phyloP scores from a whole-genome alignment of 2,113 vertebrate species.

The Symphodus melops region DNA sequence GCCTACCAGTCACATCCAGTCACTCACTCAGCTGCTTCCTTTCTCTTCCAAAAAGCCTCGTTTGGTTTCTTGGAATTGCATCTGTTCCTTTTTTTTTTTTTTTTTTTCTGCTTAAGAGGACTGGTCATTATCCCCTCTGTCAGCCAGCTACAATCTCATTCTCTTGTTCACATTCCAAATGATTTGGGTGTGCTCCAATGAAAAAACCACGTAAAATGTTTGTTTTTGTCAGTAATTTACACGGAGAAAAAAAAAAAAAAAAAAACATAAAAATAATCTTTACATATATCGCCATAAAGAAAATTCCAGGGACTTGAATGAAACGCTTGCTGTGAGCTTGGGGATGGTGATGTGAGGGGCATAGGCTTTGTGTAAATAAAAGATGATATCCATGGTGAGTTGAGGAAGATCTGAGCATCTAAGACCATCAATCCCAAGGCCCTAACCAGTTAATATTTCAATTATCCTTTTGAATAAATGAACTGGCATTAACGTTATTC shows the following conservation, averaged over 20 bases:
- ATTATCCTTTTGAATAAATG: slow-evolving; percentile 79
- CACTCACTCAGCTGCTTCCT: slow-evolving; percentile 7
- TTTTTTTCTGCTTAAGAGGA: slow-evolving; percentile 1
- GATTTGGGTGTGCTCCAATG: background rate
- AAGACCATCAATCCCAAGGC: slow-evolving; percentile 57
- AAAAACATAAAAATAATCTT: slow-evolving; percentile 7
- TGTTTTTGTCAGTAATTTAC: background rate
- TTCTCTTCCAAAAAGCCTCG: slow-evolving; percentile 19
- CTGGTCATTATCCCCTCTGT: background rate
- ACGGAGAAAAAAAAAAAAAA: slow-evolving; percentile 7
- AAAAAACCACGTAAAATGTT: background rate
- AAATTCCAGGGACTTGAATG: slow-evolving; percentile 5
- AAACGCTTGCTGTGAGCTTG: background rate
- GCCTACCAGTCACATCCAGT: slow-evolving; percentile 45
- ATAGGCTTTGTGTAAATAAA: slow-evolving; percentile 62
- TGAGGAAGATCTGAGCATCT: slow-evolving; percentile 39
- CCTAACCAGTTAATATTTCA: slow-evolving; percentile 81
- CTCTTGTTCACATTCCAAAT: slow-evolving; percentile 5
- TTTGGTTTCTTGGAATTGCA: slow-evolving; percentile 2
- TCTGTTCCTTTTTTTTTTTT: slow-evolving; percentile 7
- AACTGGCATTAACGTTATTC: slow-evolving; percentile 70
- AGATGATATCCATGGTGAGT: slow-evolving; percentile 60
- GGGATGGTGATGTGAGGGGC: slow-evolving; percentile 1
- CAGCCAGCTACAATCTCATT: background rate
- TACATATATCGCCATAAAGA: background rate